A percentile compares a stretch with the other conserved stretches of the same genome.
These are phyloP conservation scores for Mesopsocus fuscifrons DNA, from an alignment of 2,888 invertebrate genomes.

Conservation along the genomic window DNA sequence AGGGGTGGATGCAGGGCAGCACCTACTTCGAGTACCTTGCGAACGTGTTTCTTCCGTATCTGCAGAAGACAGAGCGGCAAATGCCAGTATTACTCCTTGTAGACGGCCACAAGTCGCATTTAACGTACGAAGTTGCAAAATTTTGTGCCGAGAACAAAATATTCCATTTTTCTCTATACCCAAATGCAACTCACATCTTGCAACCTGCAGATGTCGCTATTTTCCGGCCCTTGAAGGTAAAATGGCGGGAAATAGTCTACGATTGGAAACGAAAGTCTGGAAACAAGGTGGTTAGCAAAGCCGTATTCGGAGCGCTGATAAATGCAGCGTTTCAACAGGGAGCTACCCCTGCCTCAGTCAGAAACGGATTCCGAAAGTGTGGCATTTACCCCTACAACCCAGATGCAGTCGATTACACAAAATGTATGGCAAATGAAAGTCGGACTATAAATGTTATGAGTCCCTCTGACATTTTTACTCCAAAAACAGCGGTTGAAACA, in stretches of 20 bases:
- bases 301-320: background rate
- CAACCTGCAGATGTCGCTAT: constrained; percentile 17
- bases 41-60: constrained; percentile 23
- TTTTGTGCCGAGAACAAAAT: constrained; percentile 16
- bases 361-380: constrained; percentile 1
- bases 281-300: background rate
- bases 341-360: background rate
- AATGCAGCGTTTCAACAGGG: background rate
- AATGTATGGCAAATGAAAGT: background rate
- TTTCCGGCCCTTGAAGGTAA: constrained; percentile 15
- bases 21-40: constrained; percentile 24
- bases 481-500: no score
- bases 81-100: constrained; percentile 23
- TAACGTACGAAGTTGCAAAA: constrained; percentile 13
- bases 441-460: background rate
- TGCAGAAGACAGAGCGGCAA: constrained; percentile 20
- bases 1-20: constrained; percentile 25
- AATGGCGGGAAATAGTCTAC: constrained; percentile 15
- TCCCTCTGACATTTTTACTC: no score
- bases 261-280: constrained; percentile 12
- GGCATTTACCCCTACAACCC: background rate
- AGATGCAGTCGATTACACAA: background rate
- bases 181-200: constrained; percentile 17
- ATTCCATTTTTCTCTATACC: constrained; percentile 15
- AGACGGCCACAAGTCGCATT: constrained; percentile 24